Evolutionary conservation across 2,888 invertebrate genomes (phyloP).

Genomic region (Eupelmus urozonus): DNA sequence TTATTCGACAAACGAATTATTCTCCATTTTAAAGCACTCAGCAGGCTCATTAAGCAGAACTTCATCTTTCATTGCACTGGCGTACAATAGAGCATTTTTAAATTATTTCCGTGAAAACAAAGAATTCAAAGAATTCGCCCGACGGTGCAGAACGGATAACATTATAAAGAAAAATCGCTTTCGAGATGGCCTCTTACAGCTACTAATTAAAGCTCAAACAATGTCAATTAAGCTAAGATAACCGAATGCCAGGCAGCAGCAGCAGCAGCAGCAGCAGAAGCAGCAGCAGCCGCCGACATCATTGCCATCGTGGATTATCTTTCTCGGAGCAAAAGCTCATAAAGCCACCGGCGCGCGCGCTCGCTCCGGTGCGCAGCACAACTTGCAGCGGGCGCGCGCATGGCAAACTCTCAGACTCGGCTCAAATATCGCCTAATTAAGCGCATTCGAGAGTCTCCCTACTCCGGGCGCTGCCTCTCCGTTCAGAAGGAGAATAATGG

Average conservation of each 20-base stretch:
- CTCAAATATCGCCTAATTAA: conserved; percentile 74
- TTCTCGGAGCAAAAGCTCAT: conserved; percentile 45
- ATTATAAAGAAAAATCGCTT: conserved; percentile 17
- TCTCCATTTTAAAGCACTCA: too few species aligned
- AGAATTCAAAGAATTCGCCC: conserved; percentile 6
- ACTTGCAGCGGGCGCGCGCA: conserved; percentile 35
- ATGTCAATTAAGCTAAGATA: conserved; percentile 42
- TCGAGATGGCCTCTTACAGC: neutral
- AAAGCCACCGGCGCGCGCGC: conserved; percentile 1
- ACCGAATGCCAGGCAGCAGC: neutral
- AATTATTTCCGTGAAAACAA: neutral
- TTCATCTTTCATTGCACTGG: neutral
- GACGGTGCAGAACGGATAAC: conserved; percentile 5
- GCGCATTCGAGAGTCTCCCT: conserved; percentile 70
- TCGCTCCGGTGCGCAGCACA: conserved; percentile 2
- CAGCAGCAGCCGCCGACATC: neutral
- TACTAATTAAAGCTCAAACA: conserved; percentile 38
- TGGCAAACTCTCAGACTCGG: conserved; percentile 63
- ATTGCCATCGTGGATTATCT: conserved; percentile 39
- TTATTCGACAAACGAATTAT: too few species aligned
- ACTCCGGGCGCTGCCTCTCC: too few species aligned
- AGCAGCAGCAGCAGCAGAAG: neutral
- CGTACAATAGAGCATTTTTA: neutral
- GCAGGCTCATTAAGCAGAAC: too few species aligned
- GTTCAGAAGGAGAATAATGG: conserved; percentile 62